Evolutionary conservation across 1,140 invertebrate species (phyloP), one percentile per base, ranked within the genome.

Genomic region (Pogonomyrmex barbatus): DNA sequence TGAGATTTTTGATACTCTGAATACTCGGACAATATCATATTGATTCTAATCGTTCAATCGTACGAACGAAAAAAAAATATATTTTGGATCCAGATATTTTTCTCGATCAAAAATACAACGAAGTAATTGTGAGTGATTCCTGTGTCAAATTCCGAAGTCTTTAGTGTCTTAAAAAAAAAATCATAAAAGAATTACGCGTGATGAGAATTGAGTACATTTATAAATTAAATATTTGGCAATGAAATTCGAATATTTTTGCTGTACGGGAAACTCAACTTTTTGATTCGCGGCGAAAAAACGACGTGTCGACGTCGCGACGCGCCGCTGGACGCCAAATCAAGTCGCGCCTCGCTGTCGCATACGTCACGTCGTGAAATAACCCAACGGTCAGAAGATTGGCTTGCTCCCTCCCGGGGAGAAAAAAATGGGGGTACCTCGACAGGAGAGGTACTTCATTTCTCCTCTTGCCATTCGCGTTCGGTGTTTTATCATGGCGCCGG

Each of bases 331-430:
- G 30, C 60, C 76, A 68, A 54, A 78, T 75, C 77, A 73, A 88
- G 62, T 65, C 71, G 62, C 79, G 79, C 54, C 67, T 47, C 67
- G 65, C 42, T 42, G 67, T 82, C 67, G 65, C 78, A 58, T 82
- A 71, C 79, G 79, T 82, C 79, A 82, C 52, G 67, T 71, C 79
- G 79, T 45, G 54, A 60, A 83, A 83, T 83, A 83, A 73, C 68
- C 56, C 81, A 76, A 87, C 58, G 89, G 87, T 86, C 88, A 58
- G 87, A 89, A 89, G 77, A 89, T 88, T 86, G 88, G 84, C 63
- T 78, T 36, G 47, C 79, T 56, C 50, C 36, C 60, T 52, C 45
- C n/a, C 36, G 33, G 36, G 63, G n/a, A 42, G 47, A 79, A 79
- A 70, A 77, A 81, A 81, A 81, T 70, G 47, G 47, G n/a, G 24